Percentiles rank a stretch among this genome's conserved stretches.
Conservation (phyloP, 2,888 invertebrate species). For the Lissocephala sabroskyi region DNA sequence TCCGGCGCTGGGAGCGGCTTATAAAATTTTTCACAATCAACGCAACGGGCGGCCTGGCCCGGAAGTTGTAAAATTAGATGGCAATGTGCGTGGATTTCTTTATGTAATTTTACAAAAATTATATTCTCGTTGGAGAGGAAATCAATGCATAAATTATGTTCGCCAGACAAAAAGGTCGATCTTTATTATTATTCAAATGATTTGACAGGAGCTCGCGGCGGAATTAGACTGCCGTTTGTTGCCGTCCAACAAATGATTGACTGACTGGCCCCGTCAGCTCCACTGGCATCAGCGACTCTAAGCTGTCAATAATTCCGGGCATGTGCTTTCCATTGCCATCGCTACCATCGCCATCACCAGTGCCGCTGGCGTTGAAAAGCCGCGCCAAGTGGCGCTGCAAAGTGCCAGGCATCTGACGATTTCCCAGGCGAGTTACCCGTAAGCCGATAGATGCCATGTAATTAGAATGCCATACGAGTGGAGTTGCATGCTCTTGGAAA, state of each 20-base stretch:
- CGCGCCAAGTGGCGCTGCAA: constrained; percentile 14
- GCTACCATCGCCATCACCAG: constrained; percentile 4
- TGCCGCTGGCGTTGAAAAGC: constrained; percentile 21
- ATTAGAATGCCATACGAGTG: too few species aligned
- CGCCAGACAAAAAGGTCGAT: constrained; percentile 39
- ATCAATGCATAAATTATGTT: constrained; percentile 62
- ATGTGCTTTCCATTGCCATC: constrained; percentile 40
- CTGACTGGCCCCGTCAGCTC: constrained; percentile 16
- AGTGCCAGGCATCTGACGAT: constrained; percentile 55
- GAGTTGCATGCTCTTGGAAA: too few species aligned
- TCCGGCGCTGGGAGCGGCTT: constrained; percentile 22
- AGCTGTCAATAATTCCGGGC: constrained; percentile 63
- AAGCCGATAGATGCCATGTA: constrained; percentile 48
- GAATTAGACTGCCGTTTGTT: constrained; percentile 9
- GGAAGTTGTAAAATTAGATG: constrained; percentile 54
- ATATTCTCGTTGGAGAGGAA: constrained; percentile 37
- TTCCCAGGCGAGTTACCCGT: constrained; percentile 58
- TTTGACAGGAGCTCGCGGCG: constrained; percentile 30
- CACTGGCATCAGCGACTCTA: constrained; percentile 22
- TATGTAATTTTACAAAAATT: constrained; percentile 57
- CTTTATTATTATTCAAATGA: constrained; percentile 70
- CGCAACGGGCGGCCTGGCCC: constrained; percentile 40
- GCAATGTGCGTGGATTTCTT: constrained; percentile 15
- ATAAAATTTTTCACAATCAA: constrained; percentile 50
- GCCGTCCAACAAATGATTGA: constrained; percentile 50